These are phyloP conservation scores for Enteromius radiatus DNA, from an alignment of 2,797 vertebrate species.

Conservation along the genomic window DNA sequence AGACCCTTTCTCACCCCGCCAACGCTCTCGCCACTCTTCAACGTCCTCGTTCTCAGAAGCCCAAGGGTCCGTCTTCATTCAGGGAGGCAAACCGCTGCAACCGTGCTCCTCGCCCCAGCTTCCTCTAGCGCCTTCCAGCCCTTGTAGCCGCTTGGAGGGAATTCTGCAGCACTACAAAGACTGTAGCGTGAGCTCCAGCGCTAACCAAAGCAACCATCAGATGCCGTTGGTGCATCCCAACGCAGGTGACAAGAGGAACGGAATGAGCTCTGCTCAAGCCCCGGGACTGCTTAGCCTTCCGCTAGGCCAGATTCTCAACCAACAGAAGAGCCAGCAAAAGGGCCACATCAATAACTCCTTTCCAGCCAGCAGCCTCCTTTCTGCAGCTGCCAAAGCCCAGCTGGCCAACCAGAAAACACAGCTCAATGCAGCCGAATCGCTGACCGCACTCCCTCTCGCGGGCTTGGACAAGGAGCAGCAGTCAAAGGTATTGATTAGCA, in stretches of 20 bases:
- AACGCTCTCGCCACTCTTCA: constrained; percentile 81
- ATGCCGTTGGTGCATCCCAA: constrained; percentile 52
- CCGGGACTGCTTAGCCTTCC: constrained; percentile 72
- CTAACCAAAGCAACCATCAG: constrained; percentile 78
- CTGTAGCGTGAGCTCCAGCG: constrained; percentile 75
- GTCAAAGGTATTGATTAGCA: constrained; percentile 87
- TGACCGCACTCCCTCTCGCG: constrained; percentile 61
- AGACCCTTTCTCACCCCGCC: constrained; percentile 74
- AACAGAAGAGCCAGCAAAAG: constrained; percentile 77
- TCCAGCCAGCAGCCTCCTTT: constrained; percentile 89
- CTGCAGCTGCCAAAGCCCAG: constrained; percentile 90
- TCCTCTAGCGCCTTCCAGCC: constrained; percentile 71
- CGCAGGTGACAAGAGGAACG: constrained; percentile 63
- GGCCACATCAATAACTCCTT: constrained; percentile 79
- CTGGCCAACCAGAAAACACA: constrained; percentile 82
- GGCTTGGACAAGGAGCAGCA: constrained; percentile 72
- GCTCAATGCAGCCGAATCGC: constrained; percentile 58
- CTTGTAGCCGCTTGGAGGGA: constrained; percentile 81
- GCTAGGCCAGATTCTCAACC: constrained; percentile 78
- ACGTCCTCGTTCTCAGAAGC: constrained; percentile 79
- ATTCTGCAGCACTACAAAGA: constrained; percentile 82
- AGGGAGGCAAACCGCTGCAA: constrained; percentile 76
- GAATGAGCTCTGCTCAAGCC: constrained; percentile 59
- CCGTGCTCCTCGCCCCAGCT: constrained; percentile 73
- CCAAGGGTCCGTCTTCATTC: constrained; percentile 68